Base-by-base conservation (phyloP, 2,888 invertebrate genomes). In the Conchocele bisecta region DNA sequence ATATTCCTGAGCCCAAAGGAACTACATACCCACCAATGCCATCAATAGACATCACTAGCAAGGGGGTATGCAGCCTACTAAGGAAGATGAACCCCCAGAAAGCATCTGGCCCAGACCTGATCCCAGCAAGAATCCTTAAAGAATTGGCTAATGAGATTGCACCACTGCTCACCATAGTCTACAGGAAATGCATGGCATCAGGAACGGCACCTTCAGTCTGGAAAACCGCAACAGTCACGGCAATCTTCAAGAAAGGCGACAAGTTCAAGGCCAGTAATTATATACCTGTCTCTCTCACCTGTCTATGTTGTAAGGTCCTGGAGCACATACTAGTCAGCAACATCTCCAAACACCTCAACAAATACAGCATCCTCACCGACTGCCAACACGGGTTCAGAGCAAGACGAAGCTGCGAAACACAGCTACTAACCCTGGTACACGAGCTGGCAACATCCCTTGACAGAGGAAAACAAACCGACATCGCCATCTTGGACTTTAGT, bases 331-430 rank as follows among this genome's bases (percentile, higher is more conserved):
- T 56, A n/a, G 33, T 39, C 39, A 46, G 65, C 17, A 57, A 29
- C n/a, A 22, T 56, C 22, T 24, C 46, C 33, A 35, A 44, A n/a
- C 48, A 57, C 50, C 35, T 48, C 15, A 50, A 48, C 22, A 37
- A 39, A 20, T 26, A 65, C 39, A 56, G 20, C n/a, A 68, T 68
- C 26, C 46, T 68, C n/a, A 48, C 68, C 15, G 50, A 68, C 46
- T 68, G 60, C 56, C 60, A 68, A 35, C 61, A 68, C 48, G 60
- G 68, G 20, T 68, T 68, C 41, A 26, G 54, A 9, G 50, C 56
- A 13, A 53, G 60, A 37, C 29, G 54, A 20, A 56, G 68, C 17
- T 68, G 60, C 46, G 68, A 68, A 53, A 60, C 56, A 4, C 54
- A 53, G 29, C 22, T 61, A 11, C 24, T 68, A 1, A 68, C 60